phyloP scores from a whole-genome alignment of 2,888 invertebrate species.

The Serrognathus titanus region DNA sequence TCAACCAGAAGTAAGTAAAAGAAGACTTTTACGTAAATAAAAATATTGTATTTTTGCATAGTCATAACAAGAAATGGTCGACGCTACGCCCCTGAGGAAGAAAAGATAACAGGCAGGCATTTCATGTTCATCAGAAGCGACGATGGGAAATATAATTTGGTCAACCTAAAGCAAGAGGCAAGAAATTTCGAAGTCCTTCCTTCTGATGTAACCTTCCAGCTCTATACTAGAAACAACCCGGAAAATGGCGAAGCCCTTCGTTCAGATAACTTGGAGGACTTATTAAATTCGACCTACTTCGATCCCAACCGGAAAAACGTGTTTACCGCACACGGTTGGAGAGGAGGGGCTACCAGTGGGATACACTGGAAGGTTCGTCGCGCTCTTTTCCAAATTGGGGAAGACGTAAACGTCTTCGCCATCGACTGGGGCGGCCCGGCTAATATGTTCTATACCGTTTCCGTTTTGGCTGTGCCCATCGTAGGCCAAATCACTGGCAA shows the following conservation, averaged over 20 bases:
- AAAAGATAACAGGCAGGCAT: conserved; percentile 4
- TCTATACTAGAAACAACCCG: conserved; percentile 31
- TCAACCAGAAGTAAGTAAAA: too few relatives aligned
- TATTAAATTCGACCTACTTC: conserved; percentile 25
- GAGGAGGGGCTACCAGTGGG: conserved; percentile 27
- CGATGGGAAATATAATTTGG: conserved; percentile 7
- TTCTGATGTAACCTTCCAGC: conserved; percentile 30
- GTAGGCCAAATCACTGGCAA: conserved; percentile 18
- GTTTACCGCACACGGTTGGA: conserved; percentile 42
- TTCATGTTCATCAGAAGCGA: conserved; percentile 3
- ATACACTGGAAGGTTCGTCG: conserved; percentile 27
- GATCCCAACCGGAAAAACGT: conserved; percentile 28
- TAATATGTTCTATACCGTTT: conserved; percentile 13
- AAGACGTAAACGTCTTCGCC: conserved; percentile 39
- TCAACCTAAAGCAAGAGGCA: conserved; percentile 3
- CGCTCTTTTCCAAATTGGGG: conserved; percentile 25
- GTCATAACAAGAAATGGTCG: conserved; percentile 8
- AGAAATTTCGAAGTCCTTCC: conserved; percentile 9
- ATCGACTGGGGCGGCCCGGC: conserved; percentile 38
- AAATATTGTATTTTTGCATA: neutral
- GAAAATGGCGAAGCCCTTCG: conserved; percentile 3
- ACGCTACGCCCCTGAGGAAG: conserved; percentile 8
- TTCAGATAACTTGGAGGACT: conserved; percentile 10
- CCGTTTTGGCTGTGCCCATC: conserved; percentile 16
- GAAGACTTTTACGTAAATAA: too few relatives aligned